phyloP scores from a whole-genome alignment of 2,888 invertebrate genomes.

The Labia minor region DNA sequence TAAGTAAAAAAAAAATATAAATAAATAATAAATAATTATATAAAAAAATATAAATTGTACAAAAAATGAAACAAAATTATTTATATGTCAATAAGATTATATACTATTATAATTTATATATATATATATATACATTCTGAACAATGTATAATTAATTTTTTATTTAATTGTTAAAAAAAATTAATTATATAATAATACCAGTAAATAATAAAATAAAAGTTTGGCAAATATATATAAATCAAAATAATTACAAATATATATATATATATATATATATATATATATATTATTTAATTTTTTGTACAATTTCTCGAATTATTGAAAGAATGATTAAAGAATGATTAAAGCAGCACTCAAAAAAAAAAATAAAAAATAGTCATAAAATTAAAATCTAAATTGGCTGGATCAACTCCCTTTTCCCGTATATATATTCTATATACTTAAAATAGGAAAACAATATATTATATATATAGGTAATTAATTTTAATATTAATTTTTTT shows the following conservation, averaged over 20 bases:
- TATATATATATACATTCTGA: too few species aligned
- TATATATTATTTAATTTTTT: constrained; percentile 21
- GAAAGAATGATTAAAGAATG: not conserved
- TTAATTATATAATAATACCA: not conserved
- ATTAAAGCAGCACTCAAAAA: too few species aligned
- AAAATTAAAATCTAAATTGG: not conserved
- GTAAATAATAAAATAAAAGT: not conserved
- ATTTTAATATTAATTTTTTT: too few species aligned
- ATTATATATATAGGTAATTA: too few species aligned
- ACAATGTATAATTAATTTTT: not conserved
- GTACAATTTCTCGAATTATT: constrained; percentile 22
- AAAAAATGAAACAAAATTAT: not conserved
- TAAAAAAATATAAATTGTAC: not conserved
- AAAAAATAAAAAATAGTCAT: constrained; percentile 16
- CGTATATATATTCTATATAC: too few species aligned
- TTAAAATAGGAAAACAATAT: too few species aligned
- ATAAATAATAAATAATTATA: not conserved
- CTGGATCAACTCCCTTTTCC: not conserved
- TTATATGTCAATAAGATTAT: not conserved
- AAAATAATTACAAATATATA: too few species aligned
- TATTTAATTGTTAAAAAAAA: not conserved
- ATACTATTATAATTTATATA: too few species aligned
- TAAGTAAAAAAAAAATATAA: constrained; percentile 1
- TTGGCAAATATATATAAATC: not conserved
- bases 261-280: too few species aligned